Percentiles rank a stretch among this genome's conserved stretches.
These are phyloP conservation scores for Bombus difficillimus DNA, from an alignment of 1,140 invertebrate species.

Conservation along the genomic window DNA sequence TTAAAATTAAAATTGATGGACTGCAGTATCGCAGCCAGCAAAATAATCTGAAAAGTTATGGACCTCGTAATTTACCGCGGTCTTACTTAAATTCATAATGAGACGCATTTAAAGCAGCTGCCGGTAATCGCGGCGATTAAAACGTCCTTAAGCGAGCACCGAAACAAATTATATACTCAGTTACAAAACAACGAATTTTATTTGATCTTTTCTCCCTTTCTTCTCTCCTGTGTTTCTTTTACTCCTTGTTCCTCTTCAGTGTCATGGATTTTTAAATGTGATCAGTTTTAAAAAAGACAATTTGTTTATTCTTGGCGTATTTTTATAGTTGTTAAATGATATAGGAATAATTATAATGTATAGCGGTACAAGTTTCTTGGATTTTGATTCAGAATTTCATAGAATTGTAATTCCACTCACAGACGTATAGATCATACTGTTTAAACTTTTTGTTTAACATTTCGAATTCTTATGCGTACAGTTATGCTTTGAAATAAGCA, in stretches of 20 bases:
- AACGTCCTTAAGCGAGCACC: constrained; percentile 68
- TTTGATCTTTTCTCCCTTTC: neutral
- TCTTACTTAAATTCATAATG: constrained; percentile 71
- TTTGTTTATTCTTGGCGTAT: constrained; percentile 1
- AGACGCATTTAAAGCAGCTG: constrained; percentile 75
- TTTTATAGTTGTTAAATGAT: neutral
- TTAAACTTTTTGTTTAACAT: no score
- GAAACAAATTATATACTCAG: constrained; percentile 49
- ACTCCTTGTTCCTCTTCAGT: neutral
- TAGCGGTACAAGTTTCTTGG: no score
- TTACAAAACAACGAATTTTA: constrained; percentile 31
- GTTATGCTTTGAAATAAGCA: no score
- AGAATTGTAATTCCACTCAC: no score
- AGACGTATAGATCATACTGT: no score
- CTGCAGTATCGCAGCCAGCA: constrained; percentile 56
- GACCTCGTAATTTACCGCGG: constrained; percentile 68
- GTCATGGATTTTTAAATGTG: no score
- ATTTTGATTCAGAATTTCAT: no score
- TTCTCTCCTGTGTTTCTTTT: neutral
- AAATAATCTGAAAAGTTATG: constrained; percentile 70
- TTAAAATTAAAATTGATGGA: constrained; percentile 69
- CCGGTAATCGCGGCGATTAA: constrained; percentile 74
- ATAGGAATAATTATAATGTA: no score
- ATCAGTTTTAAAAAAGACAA: neutral
- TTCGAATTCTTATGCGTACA: no score